Conservation (phyloP, 2,888 invertebrate species). For the Rutpela maculata region DNA sequence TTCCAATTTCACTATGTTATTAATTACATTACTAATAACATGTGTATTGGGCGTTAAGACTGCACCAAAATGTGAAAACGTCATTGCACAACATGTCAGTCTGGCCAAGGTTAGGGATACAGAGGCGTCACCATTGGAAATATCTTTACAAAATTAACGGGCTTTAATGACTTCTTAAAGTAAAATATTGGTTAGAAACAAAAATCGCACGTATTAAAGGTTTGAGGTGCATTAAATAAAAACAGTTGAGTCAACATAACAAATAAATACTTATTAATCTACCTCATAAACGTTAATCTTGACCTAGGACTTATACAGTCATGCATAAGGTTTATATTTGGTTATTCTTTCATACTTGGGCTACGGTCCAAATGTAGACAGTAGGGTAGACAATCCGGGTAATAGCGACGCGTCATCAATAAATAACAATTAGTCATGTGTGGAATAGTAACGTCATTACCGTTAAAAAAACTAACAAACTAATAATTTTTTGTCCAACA, state of each 20-base stretch:
- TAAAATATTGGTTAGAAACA: neutral
- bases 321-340: slow-evolving; percentile 23
- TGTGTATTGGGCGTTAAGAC: slow-evolving; percentile 47
- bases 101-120: slow-evolving; percentile 21
- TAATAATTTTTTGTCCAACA: too few species aligned
- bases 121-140: slow-evolving; percentile 33
- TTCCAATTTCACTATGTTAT: slow-evolving; percentile 34
- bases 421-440: too few species aligned
- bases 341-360: neutral
- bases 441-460: too few species aligned
- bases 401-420: neutral
- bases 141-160: neutral
- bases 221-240: neutral
- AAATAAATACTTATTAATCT: neutral
- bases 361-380: too few species aligned
- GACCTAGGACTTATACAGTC: slow-evolving; percentile 14
- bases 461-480: too few species aligned
- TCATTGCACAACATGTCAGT: slow-evolving; percentile 43
- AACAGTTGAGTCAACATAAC: neutral
- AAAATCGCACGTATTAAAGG: too few species aligned
- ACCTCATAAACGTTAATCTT: slow-evolving; percentile 22
- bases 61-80: slow-evolving; percentile 43
- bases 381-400: slow-evolving; percentile 18
- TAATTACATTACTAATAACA: slow-evolving; percentile 58
- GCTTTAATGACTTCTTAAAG: neutral